Conservation (phyloP, 2,888 invertebrate species). For the Sussaba pulchella region DNA sequence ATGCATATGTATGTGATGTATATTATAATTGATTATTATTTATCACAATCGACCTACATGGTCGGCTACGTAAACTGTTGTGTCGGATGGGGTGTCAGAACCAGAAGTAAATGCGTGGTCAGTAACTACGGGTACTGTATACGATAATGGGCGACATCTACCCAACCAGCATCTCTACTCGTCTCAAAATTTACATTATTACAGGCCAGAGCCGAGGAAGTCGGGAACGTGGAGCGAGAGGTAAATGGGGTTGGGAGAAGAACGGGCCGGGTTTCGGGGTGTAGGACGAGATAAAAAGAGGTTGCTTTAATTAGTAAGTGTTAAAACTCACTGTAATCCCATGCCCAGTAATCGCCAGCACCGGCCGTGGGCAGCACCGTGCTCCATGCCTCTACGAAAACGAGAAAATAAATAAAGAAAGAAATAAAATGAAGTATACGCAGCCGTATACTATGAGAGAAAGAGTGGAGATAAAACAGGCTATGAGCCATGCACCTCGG, state of each 20-base stretch:
- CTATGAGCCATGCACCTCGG: conserved; percentile 28
- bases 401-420: conserved; percentile 59
- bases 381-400: conserved; percentile 83
- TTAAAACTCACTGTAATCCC: conserved; percentile 82
- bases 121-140: conserved; percentile 23
- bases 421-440: conserved; percentile 62
- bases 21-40: no score
- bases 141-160: conserved; percentile 38
- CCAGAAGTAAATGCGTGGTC: conserved; percentile 1
- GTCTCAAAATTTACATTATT: conserved; percentile 29
- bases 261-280: no score
- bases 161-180: conserved; percentile 8
- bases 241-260: not conserved
- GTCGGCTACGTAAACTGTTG: conserved; percentile 8
- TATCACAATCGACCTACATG: not conserved
- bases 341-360: conserved; percentile 83
- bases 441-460: conserved; percentile 38
- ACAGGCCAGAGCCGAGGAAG: conserved; percentile 12
- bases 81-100: not conserved
- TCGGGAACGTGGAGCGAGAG: not conserved
- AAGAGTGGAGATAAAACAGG: conserved; percentile 27
- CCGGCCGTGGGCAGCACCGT: conserved; percentile 83
- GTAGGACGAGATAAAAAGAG: not conserved
- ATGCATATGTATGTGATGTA: no score
- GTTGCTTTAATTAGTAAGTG: conserved; percentile 65